A percentile compares a stretch with the other conserved stretches of the same genome.
Evolutionary conservation across 92 coral and sea anemone genomes (phyloP).

Genomic region (Heteractis magnifica): DNA sequence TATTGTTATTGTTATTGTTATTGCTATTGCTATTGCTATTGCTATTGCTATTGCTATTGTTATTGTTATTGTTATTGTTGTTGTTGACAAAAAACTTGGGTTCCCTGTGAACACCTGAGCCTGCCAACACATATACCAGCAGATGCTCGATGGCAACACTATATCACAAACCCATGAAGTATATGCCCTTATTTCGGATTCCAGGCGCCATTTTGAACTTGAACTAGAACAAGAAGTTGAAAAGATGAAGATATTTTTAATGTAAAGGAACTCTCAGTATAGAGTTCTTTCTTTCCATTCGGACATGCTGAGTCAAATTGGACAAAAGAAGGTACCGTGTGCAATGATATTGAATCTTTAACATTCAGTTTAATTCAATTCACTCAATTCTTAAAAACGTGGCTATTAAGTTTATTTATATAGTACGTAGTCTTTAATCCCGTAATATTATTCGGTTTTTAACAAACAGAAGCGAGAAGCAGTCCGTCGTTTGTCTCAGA

Average conservation of each 20-base stretch:
- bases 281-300: not conserved
- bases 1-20: no score
- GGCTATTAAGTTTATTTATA: no score
- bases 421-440: no score
- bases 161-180: not conserved
- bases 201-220: not conserved
- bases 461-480: conserved; percentile 74
- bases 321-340: conserved; percentile 69
- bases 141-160: not conserved
- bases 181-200: not conserved
- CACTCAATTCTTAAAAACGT: no score
- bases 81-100: not conserved
- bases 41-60: no score
- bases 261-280: not conserved
- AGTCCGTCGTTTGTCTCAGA: conserved; percentile 80
- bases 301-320: conserved; percentile 60
- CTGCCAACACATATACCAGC: not conserved
- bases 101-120: not conserved
- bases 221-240: not conserved
- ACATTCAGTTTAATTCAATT: not conserved
- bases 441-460: not conserved
- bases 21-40: no score
- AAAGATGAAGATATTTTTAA: not conserved
- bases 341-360: not conserved
- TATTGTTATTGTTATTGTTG: no score